Base-by-base conservation (phyloP, 2,797 vertebrate genomes). In the Acipenser transmontanus region DNA sequence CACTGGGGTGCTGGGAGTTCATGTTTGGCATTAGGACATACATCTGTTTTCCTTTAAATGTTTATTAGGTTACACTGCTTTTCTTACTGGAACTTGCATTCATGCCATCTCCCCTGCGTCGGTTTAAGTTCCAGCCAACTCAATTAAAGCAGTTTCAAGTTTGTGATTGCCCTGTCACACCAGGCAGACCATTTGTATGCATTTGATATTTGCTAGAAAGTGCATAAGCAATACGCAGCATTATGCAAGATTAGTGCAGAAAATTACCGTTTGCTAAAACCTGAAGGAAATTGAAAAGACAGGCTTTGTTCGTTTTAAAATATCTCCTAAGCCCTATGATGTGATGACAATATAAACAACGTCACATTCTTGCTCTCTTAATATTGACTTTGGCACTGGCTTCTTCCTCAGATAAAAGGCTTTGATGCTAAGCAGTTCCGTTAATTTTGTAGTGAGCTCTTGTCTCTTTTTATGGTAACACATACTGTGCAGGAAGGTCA, bases 401-500 rank as follows among this genome's bases (percentile, higher is more conserved):
- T 80, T 83, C 78, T 87, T 88, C 84, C 84, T 85, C 77, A 84
- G 83, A 89, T 89, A 83, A 89, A 89, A 86, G 80, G 71, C 73
- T 81, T 78, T 80, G 73, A 80, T 84, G 80, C 78, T 82, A 79
- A 87, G 77, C 78, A 82, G 78, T 87, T 87, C 77, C 83, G 89
- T 88, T 91, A 82, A 85, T 88, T 89, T 87, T 81, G 62, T 68
- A 81, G 73, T 75, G 75, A 71, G 68, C 77, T 83, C 82, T 67
- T 84, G 78, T 85, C 83, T 82, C 79, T 84, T 87, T 87, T 88
- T 87, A 87, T 85, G 84, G 77, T 78, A 83, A 80, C 73, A 73
- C 87, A 84, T 76, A 87, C 87, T 87, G 84, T 84, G 86, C 84
- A 77, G 78, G 84, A 87, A 88, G 81, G 81, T 88, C 82, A 83